Percentiles rank a stretch among this genome's conserved stretches.
Evolutionary conservation across 2,888 invertebrate genomes (phyloP).

Genomic region (Gisinianus flammeolus): DNA sequence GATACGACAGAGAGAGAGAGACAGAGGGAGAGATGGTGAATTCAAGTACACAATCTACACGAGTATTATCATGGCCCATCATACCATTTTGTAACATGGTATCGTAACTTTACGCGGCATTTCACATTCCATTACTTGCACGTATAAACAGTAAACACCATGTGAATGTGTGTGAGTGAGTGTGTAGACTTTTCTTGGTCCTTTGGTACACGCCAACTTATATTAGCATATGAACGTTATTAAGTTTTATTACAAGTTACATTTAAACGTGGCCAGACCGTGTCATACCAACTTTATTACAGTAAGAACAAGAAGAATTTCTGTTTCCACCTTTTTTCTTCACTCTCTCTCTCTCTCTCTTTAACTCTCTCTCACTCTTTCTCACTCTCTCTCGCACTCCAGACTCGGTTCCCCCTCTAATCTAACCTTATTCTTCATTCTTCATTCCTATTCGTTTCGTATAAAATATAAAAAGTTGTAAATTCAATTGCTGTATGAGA

Average conservation of each 20-base stretch:
- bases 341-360: neutral
- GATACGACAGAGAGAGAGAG: neutral
- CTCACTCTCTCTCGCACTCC: neutral
- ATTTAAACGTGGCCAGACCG: constrained; percentile 16
- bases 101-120: constrained; percentile 30
- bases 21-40: neutral
- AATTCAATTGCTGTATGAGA: constrained; percentile 24
- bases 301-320: constrained; percentile 28
- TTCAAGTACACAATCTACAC: neutral
- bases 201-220: constrained; percentile 1
- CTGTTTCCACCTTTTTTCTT: constrained; percentile 26
- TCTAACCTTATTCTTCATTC: constrained; percentile 9
- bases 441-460: too few species aligned
- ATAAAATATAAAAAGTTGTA: constrained; percentile 19
- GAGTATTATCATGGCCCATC: too few species aligned
- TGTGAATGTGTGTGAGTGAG: neutral
- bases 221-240: constrained; percentile 32
- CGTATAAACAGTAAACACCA: constrained; percentile 6
- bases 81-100: too few species aligned
- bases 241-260: constrained; percentile 32
- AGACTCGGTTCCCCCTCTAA: too few species aligned
- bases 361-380: neutral
- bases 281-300: constrained; percentile 39
- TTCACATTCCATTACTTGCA: constrained; percentile 30
- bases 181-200: neutral